Base-by-base conservation (phyloP, 2,113 vertebrate genomes). In the Merops nubicus region DNA sequence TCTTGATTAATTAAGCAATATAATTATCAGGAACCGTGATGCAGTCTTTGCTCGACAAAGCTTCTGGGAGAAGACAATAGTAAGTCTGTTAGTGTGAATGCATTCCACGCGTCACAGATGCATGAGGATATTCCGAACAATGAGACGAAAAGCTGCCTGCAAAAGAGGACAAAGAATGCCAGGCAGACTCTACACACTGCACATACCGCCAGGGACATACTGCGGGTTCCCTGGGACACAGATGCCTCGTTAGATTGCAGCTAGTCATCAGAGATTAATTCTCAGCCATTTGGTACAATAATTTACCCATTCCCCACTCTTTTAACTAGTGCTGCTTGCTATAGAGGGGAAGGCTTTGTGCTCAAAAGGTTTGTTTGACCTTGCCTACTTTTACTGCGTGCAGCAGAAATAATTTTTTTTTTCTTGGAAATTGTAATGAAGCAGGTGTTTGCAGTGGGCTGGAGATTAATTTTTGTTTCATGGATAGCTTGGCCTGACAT, bases 1-100 rank as follows among this genome's bases (percentile, higher is more conserved):
- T 98, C 98, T 98, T 98, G 98, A 98, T 98, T 98, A 98, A 98
- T 98, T 98, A 98, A 98, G 98, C 98, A 98, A 98, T 98, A 98
- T 98, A 98, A 99, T 98, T 98, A 99, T 98, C 98, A 96, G 97
- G 98, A 98, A 97, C 98, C 96, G 81, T 97, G 97, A 97, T 97
- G 97, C 98, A 97, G 98, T 98, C 98, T 98, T 98, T 98, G 97
- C 98, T 98, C 82, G 82, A 98, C 98, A 98, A 98, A 98, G 98
- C 98, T 97, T 97, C 94, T 78, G 97, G 72, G 97, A 53, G 96
- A 98, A 98, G 98, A 99, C 98, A 98, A 98, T 98, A 97, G 98
- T 98, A 98, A 98, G 98, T 98, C 98, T 98, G 98, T 98, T 98
- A 98, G 98, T 95, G 97, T 98, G 98, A 98, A 98, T 98, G 98